phyloP scores from a whole-genome alignment of 2,113 vertebrate genomes.

The Semnopithecus entellus region DNA sequence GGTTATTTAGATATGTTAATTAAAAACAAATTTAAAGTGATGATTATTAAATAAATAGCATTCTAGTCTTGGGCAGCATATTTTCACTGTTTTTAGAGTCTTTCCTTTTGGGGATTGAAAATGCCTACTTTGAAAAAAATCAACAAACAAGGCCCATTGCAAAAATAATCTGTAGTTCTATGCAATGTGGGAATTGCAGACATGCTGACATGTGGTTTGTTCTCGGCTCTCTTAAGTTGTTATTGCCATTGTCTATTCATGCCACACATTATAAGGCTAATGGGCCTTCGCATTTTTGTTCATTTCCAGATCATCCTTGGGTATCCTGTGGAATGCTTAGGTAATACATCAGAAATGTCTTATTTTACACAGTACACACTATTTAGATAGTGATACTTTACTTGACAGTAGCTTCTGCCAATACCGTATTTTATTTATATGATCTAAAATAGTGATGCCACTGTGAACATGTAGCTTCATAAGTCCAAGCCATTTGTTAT shows the following conservation, averaged over 20 bases:
- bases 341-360: constrained; percentile 45
- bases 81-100: not conserved
- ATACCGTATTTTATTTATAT: constrained; percentile 16
- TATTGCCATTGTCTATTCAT: not conserved
- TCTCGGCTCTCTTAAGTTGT: not conserved
- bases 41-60: constrained; percentile 51
- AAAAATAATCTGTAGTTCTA: constrained; percentile 27
- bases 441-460: not conserved
- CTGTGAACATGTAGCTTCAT: not conserved
- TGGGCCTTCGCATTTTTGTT: constrained; percentile 32
- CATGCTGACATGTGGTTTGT: not conserved
- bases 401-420: constrained; percentile 3
- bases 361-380: not conserved
- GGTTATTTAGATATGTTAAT: constrained; percentile 57
- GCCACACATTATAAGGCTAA: constrained; percentile 6
- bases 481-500: not conserved
- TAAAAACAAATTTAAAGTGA: constrained; percentile 53
- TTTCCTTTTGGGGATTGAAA: constrained; percentile 34
- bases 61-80: not conserved
- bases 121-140: constrained; percentile 40
- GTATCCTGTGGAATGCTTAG: constrained; percentile 4
- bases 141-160: not conserved
- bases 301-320: constrained; percentile 18
- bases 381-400: constrained; percentile 37
- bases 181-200: not conserved